phyloP scores from a whole-genome alignment of 2,888 invertebrate genomes.

The Drosophila atripex region DNA sequence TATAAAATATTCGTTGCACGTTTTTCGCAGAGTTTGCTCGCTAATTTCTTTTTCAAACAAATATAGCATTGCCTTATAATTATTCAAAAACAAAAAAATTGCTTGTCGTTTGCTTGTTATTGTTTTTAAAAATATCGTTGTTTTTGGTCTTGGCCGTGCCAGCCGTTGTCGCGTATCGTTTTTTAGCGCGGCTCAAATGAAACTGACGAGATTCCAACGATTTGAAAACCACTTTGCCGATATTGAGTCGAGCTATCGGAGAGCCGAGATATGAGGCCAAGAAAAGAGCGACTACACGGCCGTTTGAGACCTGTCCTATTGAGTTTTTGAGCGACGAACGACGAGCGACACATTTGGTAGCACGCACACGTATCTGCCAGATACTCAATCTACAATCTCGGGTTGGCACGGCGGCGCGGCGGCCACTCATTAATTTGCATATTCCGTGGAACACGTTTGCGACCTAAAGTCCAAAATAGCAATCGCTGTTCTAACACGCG shows the following conservation, averaged over 20 bases:
- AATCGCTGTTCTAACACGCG: constrained; percentile 56
- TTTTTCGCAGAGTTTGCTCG: constrained; percentile 39
- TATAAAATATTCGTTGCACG: constrained; percentile 52
- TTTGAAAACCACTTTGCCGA: constrained; percentile 45
- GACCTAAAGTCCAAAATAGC: constrained; percentile 25
- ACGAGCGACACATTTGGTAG: constrained; percentile 53
- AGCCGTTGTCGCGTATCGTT: constrained; percentile 75
- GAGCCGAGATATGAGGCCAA: constrained; percentile 34
- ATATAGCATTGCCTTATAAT: constrained; percentile 30
- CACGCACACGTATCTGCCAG: constrained; percentile 56
- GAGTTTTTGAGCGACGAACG: constrained; percentile 64
- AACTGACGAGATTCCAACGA: constrained; percentile 78
- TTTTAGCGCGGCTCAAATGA: constrained; percentile 83
- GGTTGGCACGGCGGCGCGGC: constrained; percentile 22
- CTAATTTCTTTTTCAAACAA: constrained; percentile 46
- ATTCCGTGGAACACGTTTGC: constrained; percentile 50
- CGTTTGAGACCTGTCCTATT: constrained; percentile 60
- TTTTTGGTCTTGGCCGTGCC: constrained; percentile 13
- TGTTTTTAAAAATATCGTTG: constrained; percentile 17
- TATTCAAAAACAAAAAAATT: constrained; percentile 34
- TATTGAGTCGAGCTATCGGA: constrained; percentile 38
- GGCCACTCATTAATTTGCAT: constrained; percentile 70
- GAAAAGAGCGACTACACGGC: constrained; percentile 44
- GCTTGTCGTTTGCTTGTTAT: constrained; percentile 35
- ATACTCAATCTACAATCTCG: constrained; percentile 53